Percentiles rank a stretch among this genome's conserved stretches.
phyloP scores from a whole-genome alignment of 2,113 vertebrate species.

The Emydura subglobosa region DNA sequence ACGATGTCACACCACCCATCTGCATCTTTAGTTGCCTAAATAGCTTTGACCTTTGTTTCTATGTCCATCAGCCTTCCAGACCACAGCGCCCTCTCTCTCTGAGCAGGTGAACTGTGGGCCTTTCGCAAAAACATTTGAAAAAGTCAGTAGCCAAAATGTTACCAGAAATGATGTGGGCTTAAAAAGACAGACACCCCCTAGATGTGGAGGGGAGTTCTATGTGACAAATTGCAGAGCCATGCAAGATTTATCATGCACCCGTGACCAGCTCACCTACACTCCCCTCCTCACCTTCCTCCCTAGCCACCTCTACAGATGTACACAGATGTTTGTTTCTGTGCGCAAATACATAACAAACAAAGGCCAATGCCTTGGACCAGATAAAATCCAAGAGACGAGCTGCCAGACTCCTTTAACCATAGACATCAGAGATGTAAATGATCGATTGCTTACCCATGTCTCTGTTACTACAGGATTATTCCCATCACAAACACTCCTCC shows the following conservation, averaged over 20 bases:
- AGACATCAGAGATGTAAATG: not conserved
- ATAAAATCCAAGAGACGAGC: not conserved
- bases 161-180: too few relatives aligned
- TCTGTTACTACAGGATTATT: not conserved
- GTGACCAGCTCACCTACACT: too few relatives aligned
- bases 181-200: too few relatives aligned
- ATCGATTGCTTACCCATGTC: not conserved
- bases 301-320: not conserved
- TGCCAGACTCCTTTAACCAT: not conserved
- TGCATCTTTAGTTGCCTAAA: not conserved
- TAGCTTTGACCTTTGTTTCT: not conserved
- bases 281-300: not conserved
- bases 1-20: not conserved
- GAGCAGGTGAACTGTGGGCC: not conserved
- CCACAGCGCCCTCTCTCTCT: not conserved
- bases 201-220: too few relatives aligned
- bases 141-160: not conserved
- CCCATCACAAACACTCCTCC: not conserved
- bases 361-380: not conserved
- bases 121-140: not conserved
- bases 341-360: not conserved
- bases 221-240: too few relatives aligned
- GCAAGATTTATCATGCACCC: too few relatives aligned
- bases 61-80: not conserved
- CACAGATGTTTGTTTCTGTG: not conserved